Base-by-base conservation (phyloP, 2,113 vertebrate species). In the Potamarius usumacintae region DNA sequence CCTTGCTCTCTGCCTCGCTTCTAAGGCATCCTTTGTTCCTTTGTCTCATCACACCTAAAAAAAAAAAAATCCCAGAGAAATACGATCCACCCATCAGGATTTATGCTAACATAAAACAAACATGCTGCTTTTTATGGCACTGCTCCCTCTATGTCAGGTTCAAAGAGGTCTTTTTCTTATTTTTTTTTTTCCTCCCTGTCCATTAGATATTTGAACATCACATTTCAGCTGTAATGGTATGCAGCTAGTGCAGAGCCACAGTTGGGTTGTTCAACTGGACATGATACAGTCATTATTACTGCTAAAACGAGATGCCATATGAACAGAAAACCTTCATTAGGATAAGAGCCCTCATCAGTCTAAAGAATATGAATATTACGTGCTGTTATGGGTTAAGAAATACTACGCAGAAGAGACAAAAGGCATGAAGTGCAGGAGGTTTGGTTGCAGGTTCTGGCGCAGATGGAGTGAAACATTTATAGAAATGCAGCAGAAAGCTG, bases 1-100 rank as follows among this genome's bases (percentile, higher is more conserved):
- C 96, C 96, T 94, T 95, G 95, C 95, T 97, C 94, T 92, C 94
- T 93, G 96, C 96, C 93, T 95, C 93, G 94, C 94, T 94, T 94
- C 93, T 96, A 96, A 96, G 95, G 94, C 96, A 96, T 96, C 94
- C 95, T 96, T 96, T 96, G 95, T 96, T 95, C 94, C 93, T 96
- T 96, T 96, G 95, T 96, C 93, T 96, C 96, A 96, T 96, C 95
- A 95, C 95, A 95, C 95, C 95, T 95, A 94, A 90, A 90, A 88
- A 78, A 85, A 85, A 91, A 92, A 94, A 88, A 78, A 94, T 87
- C 89, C 92, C 94, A 94, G 94, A 94, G 94, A 95, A 94, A 94
- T 90, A 94, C 83, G 57, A 94, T 92, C 92, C 94, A 94, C 91
- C 91, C 91, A 92, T 95, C 94, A 95, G 92, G 91, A 92, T 90